A percentile compares a stretch with the other conserved stretches of the same genome.
phyloP scores from a whole-genome alignment of 1,140 invertebrate species.

The Halictus rubicundus region DNA sequence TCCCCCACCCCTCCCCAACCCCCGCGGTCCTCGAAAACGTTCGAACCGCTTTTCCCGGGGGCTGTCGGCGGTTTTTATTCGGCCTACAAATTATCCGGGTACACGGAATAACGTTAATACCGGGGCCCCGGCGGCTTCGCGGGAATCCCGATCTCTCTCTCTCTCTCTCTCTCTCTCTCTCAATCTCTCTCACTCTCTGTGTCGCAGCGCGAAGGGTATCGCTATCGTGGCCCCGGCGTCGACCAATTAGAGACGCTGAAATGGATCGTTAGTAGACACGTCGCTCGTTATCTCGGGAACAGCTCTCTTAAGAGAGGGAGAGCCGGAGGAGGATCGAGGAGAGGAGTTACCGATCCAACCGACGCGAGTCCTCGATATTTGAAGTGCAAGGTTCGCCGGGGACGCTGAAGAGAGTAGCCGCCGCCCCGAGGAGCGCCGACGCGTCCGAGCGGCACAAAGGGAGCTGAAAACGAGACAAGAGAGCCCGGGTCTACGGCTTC shows the following conservation, averaged over 20 bases:
- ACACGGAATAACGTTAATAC: constrained; percentile 30
- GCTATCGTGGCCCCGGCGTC: neutral
- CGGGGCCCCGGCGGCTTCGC: neutral
- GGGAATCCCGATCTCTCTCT: constrained; percentile 16
- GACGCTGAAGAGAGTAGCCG: neutral
- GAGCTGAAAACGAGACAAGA: neutral
- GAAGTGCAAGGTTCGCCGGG: neutral
- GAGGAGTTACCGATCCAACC: neutral
- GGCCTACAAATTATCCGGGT: constrained; percentile 54
- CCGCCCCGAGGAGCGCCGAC: neutral
- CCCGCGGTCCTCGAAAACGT: constrained; percentile 11
- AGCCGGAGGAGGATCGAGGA: neutral
- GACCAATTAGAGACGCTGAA: constrained; percentile 14
- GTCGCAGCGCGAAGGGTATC: neutral
- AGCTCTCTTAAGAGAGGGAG: neutral
- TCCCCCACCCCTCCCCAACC: no score
- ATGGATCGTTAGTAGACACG: neutral
- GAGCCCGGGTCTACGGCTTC: constrained; percentile 25
- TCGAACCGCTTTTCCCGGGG: constrained; percentile 1
- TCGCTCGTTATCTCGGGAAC: constrained; percentile 7
- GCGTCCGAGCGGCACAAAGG: neutral
- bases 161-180: no score
- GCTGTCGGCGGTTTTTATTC: neutral
- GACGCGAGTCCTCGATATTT: neutral
- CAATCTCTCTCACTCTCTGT: no score